Percentiles rank a stretch among this genome's conserved stretches.
These are phyloP conservation scores for Bovichtus diacanthus DNA, from an alignment of 2,797 vertebrate species.

Conservation along the genomic window DNA sequence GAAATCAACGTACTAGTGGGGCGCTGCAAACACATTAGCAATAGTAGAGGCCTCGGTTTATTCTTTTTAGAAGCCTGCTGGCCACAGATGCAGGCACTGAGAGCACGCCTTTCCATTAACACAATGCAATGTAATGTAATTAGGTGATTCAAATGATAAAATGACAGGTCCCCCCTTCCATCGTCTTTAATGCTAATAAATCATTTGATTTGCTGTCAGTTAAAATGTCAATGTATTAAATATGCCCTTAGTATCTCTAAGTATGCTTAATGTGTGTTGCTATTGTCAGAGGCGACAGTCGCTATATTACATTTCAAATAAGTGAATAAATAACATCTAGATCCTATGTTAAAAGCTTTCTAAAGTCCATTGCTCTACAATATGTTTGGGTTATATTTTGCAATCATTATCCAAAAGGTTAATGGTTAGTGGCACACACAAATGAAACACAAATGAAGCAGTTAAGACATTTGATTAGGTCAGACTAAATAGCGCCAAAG, in stretches of 20 bases:
- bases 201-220: not conserved
- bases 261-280: not conserved
- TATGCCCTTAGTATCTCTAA: not conserved
- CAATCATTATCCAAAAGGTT: not conserved
- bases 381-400: not conserved
- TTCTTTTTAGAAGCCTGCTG: constrained; percentile 1
- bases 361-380: not conserved
- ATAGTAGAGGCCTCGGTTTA: not conserved
- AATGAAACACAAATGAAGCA: not conserved
- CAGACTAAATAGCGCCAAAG: not conserved
- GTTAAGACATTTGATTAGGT: not conserved
- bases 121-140: not conserved
- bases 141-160: not conserved
- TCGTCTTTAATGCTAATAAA: not conserved
- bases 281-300: not conserved
- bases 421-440: not conserved
- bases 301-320: not conserved
- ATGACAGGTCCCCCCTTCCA: not conserved
- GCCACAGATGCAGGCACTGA: not conserved
- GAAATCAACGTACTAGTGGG: constrained; percentile 16
- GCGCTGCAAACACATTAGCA: not conserved
- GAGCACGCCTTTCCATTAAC: not conserved
- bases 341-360: not conserved
- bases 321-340: not conserved
- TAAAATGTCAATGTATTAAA: not conserved